Base-by-base conservation (phyloP, 2,797 vertebrate species). In the Nyctibius grandis region DNA sequence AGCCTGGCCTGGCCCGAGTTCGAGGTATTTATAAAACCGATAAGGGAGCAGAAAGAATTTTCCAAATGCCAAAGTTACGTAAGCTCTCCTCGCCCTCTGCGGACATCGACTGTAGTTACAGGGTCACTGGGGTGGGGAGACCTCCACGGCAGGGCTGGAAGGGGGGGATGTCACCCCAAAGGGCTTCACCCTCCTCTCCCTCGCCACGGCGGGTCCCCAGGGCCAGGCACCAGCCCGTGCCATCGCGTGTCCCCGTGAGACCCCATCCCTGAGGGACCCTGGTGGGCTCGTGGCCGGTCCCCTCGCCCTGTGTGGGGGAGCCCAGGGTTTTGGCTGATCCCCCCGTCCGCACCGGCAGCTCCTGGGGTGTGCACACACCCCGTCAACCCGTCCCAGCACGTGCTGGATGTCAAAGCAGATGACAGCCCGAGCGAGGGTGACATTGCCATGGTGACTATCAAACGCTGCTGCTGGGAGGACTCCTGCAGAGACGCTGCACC, bases 1-100 rank as follows among this genome's bases (percentile, higher is more conserved):
- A 33, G 77, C 61, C 79, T 48, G 64, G 51, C 85, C 73, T 72
- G 81, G 82, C 87, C 89, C 9, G 25, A 57, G 88, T 38, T 88
- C 0, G 14, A 75, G 91, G 89, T 95, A 91, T 95, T 95, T 95
- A 90, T 93, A 94, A 91, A 93, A 84, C 76, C 15, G 59, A 95
- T 95, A 96, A 94, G 91, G 88, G 91, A 97, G 42, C 79, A 96
- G 93, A 91, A 95, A 95, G 93, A 95, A 95, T 96, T 96, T 96
- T 95, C 93, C 90, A 53, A 90, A 88, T 0, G 7, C 82, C 0
- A 0, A 95, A 94, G 83, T 93, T 94, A 88, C 25, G 16, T 95
- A 93, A 95, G 38, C 69, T 61, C 79, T 56, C 70, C 88, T 89
- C 8, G 1, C 68, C 85, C 93, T 92, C 73, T 64, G 14, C 0